A percentile compares a stretch with the other conserved stretches of the same genome.
phyloP scores from a whole-genome alignment of 2,888 invertebrate species.

The Mimachlamys varia region DNA sequence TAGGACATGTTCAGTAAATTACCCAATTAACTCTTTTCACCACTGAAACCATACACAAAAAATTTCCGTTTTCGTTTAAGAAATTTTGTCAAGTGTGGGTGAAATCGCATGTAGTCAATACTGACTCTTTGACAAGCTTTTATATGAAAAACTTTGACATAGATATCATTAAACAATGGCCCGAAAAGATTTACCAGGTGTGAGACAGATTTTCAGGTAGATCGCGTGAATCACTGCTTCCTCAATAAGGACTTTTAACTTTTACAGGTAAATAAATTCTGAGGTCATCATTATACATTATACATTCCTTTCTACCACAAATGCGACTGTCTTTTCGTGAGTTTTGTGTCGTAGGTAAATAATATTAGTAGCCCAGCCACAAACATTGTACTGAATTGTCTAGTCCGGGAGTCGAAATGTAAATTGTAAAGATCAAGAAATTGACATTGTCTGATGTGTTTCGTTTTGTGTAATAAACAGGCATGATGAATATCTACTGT shows the following conservation, averaged over 20 bases:
- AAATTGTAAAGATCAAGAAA: not conserved
- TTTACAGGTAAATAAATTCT: conserved; percentile 25
- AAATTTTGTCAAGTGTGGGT: not conserved
- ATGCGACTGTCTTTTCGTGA: not conserved
- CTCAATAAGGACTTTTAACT: conserved; percentile 1
- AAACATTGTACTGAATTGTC: not conserved
- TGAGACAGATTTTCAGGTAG: not conserved
- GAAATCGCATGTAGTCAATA: not conserved
- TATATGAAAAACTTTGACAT: not conserved
- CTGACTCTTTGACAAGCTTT: not conserved
- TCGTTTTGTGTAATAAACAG: not conserved
- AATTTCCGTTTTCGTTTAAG: not conserved
- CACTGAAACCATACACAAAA: not conserved
- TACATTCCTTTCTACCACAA: not conserved
- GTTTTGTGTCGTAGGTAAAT: not conserved
- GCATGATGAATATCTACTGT: not conserved
- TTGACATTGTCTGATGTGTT: not conserved
- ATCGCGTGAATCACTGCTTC: conserved; percentile 22
- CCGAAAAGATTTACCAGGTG: not conserved
- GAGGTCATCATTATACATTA: conserved; percentile 3
- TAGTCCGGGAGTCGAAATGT: not conserved
- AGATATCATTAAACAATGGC: not conserved
- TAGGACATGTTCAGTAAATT: conserved; percentile 20
- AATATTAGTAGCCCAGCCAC: not conserved
- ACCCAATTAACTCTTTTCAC: not conserved